phyloP scores from a whole-genome alignment of 2,113 vertebrate species.

The Vireo altiloquus region DNA sequence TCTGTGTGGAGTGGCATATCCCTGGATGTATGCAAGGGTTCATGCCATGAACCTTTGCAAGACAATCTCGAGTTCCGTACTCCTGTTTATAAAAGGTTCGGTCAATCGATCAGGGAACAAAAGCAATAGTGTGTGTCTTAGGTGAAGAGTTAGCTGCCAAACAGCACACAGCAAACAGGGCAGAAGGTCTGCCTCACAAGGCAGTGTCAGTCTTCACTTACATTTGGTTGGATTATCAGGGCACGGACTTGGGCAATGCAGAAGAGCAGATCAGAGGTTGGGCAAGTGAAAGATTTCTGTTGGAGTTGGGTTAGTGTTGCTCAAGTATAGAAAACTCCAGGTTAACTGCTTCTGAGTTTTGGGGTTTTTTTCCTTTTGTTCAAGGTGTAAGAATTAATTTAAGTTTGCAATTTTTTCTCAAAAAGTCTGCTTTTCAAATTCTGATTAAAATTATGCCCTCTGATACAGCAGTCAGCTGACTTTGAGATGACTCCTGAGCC shows the following conservation, averaged over 20 bases:
- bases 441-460: background rate
- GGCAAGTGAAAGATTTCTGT: background rate
- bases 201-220: background rate
- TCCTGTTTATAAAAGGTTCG: slow-evolving; percentile 62
- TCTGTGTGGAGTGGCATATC: background rate
- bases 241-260: background rate
- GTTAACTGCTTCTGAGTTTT: background rate
- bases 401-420: too few species aligned
- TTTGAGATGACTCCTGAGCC: background rate
- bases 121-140: slow-evolving; percentile 50
- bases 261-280: background rate
- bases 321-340: background rate
- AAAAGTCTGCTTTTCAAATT: background rate
- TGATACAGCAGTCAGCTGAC: background rate
- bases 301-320: background rate
- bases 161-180: slow-evolving; percentile 12
- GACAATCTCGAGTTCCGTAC: slow-evolving; percentile 18
- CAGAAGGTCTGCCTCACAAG: background rate
- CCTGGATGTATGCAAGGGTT: slow-evolving; percentile 15
- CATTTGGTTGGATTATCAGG: background rate
- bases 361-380: background rate
- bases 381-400: background rate
- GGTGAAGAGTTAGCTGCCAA: slow-evolving; percentile 37
- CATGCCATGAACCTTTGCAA: slow-evolving; percentile 39
- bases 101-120: slow-evolving; percentile 39